Evolutionary conservation across 2,797 vertebrate genomes (phyloP), one percentile per base, ranked within the genome.

Genomic region (Acanthurus lineatus): DNA sequence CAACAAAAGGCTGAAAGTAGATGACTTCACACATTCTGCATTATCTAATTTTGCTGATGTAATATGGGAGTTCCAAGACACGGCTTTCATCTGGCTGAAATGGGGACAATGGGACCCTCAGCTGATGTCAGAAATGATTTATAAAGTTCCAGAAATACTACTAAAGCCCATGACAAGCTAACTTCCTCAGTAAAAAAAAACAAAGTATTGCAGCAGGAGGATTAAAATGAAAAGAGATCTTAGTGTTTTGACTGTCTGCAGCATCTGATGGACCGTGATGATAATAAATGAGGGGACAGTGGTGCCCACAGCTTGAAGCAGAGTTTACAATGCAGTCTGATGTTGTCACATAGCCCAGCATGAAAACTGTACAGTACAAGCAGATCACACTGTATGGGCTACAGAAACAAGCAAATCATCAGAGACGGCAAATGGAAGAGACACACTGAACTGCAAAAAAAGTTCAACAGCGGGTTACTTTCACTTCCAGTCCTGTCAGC

Each of bases 201-300:
- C 58, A 38, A 51, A 54, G 52, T 81, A 75, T 79, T 60, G 59
- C 66, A 62, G 16, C 54, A 22, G 12, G 45, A 25, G 45, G 69
- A 88, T 74, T 32, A 40, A 82, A 83, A 67, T 14, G 69, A 89
- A 82, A 81, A 82, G 58, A 49, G 58, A 75, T 60, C 20, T 48
- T 17, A 7, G 40, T 92, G 92, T 93, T 92, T 89, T 91, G 91
- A 91, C 91, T 92, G 80, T 92, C 71, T 76, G 87, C 83, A 69
- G 76, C 69, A 79, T 87, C 65, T 80, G 85, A 89, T 86, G 76
- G 53, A 60, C 58, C 53, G 3, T 4, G 80, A 90, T 89, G 81
- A 91, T 89, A 80, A 73, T 14, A 67, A 81, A 58, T 32, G 72
- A 38, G 70, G 48, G 76, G 70, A 71, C 65, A 48, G 68, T 42